Percentiles rank a stretch among this genome's conserved stretches.
Evolutionary conservation across 2,113 vertebrate species (phyloP).

Genomic region (Eolophus roseicapilla): DNA sequence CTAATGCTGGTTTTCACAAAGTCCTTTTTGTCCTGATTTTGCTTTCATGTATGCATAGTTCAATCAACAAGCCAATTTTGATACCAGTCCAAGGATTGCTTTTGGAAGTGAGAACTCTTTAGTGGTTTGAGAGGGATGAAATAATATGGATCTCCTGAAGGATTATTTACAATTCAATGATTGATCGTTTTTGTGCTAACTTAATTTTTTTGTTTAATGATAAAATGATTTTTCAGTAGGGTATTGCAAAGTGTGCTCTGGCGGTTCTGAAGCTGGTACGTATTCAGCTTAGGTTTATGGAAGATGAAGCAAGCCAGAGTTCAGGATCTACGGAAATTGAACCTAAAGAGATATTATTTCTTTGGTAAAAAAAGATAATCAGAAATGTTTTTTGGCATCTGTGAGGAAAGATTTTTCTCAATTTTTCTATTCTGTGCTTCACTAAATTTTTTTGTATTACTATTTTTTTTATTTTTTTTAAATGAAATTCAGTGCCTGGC

Average conservation of each 20-base stretch:
- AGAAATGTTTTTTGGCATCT: neutral
- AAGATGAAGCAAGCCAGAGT: neutral
- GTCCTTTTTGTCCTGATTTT: slow-evolving; percentile 41
- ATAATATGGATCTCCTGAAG: neutral
- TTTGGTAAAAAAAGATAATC: neutral
- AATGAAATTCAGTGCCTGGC: neutral
- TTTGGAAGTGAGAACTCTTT: slow-evolving; percentile 7
- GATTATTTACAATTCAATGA: neutral
- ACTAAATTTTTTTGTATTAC: neutral
- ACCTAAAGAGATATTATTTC: neutral
- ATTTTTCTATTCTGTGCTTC: neutral
- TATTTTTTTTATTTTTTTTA: neutral
- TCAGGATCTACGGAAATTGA: neutral
- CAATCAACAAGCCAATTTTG: neutral
- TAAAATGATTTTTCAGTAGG: neutral
- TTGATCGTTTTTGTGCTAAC: neutral
- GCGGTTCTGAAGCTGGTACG: neutral
- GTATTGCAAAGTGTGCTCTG: neutral
- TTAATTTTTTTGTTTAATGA: neutral
- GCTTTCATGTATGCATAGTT: slow-evolving; percentile 21
- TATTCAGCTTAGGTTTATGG: neutral
- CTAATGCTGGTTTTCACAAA: slow-evolving; percentile 8
- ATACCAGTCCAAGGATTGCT: neutral
- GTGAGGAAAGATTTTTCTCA: neutral
- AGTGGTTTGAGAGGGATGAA: neutral